Evolutionary conservation across 2,797 vertebrate genomes (phyloP), one percentile per base, ranked within the genome.

Genomic region (Phataginus tricuspis): DNA sequence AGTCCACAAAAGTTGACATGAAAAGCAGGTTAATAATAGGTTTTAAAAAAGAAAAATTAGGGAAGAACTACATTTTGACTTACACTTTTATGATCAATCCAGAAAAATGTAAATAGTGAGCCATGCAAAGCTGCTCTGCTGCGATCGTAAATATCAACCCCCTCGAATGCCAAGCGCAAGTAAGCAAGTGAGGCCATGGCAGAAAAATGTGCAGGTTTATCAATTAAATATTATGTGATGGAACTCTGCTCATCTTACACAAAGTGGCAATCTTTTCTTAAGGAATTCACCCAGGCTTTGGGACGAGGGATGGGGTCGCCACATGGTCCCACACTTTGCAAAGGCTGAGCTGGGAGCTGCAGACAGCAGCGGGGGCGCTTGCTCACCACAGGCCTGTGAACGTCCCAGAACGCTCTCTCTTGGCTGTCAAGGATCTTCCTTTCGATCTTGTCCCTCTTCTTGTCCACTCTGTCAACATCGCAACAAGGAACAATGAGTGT

Each of bases 381-480:
- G 97, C 99, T 99, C 98, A 99, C 99, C 99, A 99, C 99, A 0
- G 99, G 99, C 98, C 99, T 99, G 97, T 99, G 99, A 74, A 99
- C 99, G 0, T 99, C 99, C 99, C 99, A 99, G 98, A 99, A 99
- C 0, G 99, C 99, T 99, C 99, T 98, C 97, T 99, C 99, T 96
- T 99, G 99, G 98, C 99, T 99, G 97, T 99, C 99, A 21, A 99
- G 99, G 93, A 99, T 99, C 98, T 99, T 99, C 98, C 99, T 99
- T 98, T 99, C 99, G 92, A 99, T 99, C 98, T 99, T 99, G 98
- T 99, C 99, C 98, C 99, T 99, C 98, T 99, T 99, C 98, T 99
- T 99, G 98, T 99, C 99, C 91, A 99, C 99, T 98, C 99, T 99
- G 98, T 74, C 66, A 93, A 64, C 34, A 94, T 31, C 1, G 39